Percentiles rank a stretch among this genome's conserved stretches.
phyloP scores from a whole-genome alignment of 2,797 vertebrate species.

The Hemibagrus guttatus region DNA sequence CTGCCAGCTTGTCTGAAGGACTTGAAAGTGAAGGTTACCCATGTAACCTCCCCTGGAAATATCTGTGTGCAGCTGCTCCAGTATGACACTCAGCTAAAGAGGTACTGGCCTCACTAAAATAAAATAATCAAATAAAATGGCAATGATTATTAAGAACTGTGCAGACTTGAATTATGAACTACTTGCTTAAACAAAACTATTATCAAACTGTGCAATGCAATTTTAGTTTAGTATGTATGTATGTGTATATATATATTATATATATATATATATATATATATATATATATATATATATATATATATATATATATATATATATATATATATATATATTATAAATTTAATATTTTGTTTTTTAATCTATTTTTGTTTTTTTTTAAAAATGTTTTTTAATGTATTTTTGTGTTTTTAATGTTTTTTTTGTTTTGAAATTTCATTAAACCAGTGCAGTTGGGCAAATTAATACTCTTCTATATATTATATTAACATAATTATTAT shows the following conservation, averaged over 20 bases:
- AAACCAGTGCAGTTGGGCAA: background rate
- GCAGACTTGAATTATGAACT: background rate
- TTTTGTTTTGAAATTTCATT: background rate
- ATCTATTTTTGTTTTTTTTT: too few species aligned
- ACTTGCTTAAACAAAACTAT: background rate
- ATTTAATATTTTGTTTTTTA: too few species aligned
- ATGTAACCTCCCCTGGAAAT: constrained; percentile 84
- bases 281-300: too few species aligned
- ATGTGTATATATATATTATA: too few species aligned
- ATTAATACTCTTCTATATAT: too few species aligned
- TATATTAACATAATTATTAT: too few species aligned
- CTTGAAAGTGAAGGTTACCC: constrained; percentile 78
- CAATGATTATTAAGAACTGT: background rate
- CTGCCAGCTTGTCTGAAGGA: constrained; percentile 65
- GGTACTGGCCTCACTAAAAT: constrained; percentile 68
- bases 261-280: too few species aligned
- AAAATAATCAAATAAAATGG: background rate
- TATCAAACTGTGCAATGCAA: background rate
- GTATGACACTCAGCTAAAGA: constrained; percentile 74
- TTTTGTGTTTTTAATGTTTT: too few species aligned
- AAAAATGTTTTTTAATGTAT: too few species aligned
- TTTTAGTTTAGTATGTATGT: background rate
- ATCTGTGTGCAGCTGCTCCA: constrained; percentile 82
- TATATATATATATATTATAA: too few species aligned
- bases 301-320: too few species aligned